Conservation (phyloP, 2,888 invertebrate species). For the Drosophila paucipuncta region DNA sequence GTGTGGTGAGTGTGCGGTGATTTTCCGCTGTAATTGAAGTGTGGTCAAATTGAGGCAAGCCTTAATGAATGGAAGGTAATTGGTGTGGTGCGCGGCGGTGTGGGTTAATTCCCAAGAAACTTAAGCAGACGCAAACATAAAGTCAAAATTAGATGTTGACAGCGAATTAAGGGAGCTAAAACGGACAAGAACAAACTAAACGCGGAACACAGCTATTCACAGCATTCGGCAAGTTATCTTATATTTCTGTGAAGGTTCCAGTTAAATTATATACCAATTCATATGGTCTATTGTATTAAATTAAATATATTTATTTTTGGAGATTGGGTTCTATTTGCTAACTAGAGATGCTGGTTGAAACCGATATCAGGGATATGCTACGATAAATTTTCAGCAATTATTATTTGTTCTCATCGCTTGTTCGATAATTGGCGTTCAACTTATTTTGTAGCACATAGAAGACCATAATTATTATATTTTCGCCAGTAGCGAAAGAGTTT, state of each 20-base stretch:
- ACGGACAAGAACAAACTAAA: background rate
- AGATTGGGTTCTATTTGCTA: background rate
- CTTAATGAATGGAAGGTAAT: constrained; percentile 66
- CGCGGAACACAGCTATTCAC: background rate
- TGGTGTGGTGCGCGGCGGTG: constrained; percentile 29
- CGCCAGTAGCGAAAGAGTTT: constrained; percentile 10
- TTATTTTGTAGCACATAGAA: background rate
- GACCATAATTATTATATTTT: background rate
- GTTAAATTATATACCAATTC: background rate
- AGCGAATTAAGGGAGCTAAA: background rate
- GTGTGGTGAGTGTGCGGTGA: constrained; percentile 4
- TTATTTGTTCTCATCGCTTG: no score
- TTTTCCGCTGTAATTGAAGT: constrained; percentile 54
- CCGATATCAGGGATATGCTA: no score
- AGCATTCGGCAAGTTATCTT: background rate
- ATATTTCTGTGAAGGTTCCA: background rate
- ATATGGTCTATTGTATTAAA: no score
- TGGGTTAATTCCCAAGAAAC: constrained; percentile 15
- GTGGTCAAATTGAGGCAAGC: constrained; percentile 70
- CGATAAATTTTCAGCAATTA: no score
- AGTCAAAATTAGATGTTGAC: constrained; percentile 22
- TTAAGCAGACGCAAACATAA: constrained; percentile 6
- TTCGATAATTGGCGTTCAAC: background rate
- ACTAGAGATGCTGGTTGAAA: background rate
- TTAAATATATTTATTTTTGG: background rate